Evolutionary conservation across 2,888 invertebrate species (phyloP).

Genomic region (Erebia aethiops): DNA sequence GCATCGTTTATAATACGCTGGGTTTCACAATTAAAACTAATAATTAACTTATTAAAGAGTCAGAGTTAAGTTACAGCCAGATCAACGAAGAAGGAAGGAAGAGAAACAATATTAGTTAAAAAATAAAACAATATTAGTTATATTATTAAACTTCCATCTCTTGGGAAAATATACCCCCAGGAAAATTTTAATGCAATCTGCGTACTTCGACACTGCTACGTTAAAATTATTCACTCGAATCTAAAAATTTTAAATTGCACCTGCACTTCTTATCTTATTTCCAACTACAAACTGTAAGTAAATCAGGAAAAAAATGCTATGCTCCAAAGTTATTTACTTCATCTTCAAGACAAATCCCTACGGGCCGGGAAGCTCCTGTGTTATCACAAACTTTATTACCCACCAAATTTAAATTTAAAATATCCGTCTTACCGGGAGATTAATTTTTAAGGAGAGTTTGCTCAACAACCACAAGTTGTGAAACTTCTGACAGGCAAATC

Average conservation of each 20-base stretch:
- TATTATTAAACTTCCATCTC: too few relatives aligned
- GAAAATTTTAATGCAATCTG: too few relatives aligned
- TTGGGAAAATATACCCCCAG: too few relatives aligned
- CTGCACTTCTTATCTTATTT: neutral
- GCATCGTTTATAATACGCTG: too few relatives aligned
- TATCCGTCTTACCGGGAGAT: conserved; percentile 51
- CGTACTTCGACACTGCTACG: neutral
- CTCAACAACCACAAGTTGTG: conserved; percentile 59
- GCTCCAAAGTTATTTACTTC: conserved; percentile 32
- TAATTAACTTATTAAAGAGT: too few relatives aligned
- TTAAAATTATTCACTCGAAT: neutral
- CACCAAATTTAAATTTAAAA: conserved; percentile 59
- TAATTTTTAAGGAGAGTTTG: conserved; percentile 59
- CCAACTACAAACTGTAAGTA: neutral
- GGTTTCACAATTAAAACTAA: too few relatives aligned
- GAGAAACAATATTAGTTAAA: too few relatives aligned
- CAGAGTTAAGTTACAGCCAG: too few relatives aligned
- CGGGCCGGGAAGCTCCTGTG: conserved; percentile 19
- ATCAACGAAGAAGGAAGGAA: too few relatives aligned
- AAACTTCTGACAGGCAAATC: conserved; percentile 70
- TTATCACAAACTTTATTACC: conserved; percentile 56
- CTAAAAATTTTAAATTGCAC: neutral
- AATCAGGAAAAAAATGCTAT: neutral
- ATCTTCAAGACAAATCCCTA: conserved; percentile 34
- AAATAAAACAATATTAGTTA: too few relatives aligned